These are phyloP conservation scores for Aplocera efformata DNA, from an alignment of 2,888 invertebrate genomes.

Conservation along the genomic window DNA sequence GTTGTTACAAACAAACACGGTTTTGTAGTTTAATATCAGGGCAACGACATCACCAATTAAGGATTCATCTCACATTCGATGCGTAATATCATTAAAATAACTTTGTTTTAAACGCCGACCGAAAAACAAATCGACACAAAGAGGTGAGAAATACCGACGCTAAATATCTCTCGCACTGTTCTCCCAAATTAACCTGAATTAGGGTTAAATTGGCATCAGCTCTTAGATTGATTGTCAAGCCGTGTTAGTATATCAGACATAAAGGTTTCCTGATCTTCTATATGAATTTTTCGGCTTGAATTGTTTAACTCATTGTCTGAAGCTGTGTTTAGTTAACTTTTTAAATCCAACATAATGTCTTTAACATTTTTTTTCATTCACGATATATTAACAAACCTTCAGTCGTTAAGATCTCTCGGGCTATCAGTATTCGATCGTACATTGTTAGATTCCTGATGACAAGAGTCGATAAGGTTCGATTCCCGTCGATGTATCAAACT, in stretches of 20 bases:
- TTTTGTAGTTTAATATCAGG: conserved; percentile 61
- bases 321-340: no score
- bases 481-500: conserved; percentile 61
- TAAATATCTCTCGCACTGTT: conserved; percentile 42
- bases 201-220: conserved; percentile 46
- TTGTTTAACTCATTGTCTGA: no score
- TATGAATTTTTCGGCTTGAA: no score
- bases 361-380: no score
- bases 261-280: no score
- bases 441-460: conserved; percentile 76
- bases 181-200: conserved; percentile 57
- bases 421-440: conserved; percentile 71
- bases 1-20: conserved; percentile 57
- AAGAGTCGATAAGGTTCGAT: conserved; percentile 64
- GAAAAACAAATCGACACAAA: conserved; percentile 67
- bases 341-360: no score
- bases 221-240: conserved; percentile 19
- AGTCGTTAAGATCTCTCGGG: no score
- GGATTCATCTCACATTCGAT: conserved; percentile 74
- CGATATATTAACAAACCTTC: no score
- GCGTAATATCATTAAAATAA: conserved; percentile 80
- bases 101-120: conserved; percentile 73
- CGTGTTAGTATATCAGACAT: no score
- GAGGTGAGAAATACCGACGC: conserved; percentile 73
- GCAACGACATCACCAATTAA: conserved; percentile 75